These are phyloP conservation scores for Zelostemma sp. DNA, from an alignment of 1,140 invertebrate species.

Conservation along the genomic window DNA sequence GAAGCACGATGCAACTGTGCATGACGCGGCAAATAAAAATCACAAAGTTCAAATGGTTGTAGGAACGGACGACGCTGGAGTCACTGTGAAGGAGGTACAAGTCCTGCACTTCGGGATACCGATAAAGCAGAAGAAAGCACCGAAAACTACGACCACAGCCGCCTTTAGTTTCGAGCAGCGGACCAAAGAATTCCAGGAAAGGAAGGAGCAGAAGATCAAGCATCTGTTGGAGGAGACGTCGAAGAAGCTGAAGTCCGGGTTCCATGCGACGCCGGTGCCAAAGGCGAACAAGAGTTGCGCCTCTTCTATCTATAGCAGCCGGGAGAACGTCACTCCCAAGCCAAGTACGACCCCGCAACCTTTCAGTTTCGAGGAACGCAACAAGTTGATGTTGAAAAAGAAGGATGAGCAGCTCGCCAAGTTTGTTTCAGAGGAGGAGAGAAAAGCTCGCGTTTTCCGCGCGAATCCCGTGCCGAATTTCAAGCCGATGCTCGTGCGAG, in stretches of 20 bases:
- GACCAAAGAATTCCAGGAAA: slow-evolving; percentile 65
- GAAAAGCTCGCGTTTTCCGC: slow-evolving; percentile 65
- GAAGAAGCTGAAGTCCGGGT: slow-evolving; percentile 58
- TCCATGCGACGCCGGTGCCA: slow-evolving; percentile 68
- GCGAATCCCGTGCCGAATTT: slow-evolving; percentile 69
- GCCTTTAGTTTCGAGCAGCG: slow-evolving; percentile 74
- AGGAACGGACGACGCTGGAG: slow-evolving; percentile 31
- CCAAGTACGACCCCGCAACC: slow-evolving; percentile 50
- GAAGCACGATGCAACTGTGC: not conserved
- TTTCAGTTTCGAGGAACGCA: slow-evolving; percentile 72
- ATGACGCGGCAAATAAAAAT: slow-evolving; percentile 9
- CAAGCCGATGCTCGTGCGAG: slow-evolving; percentile 53
- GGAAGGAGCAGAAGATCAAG: slow-evolving; percentile 72
- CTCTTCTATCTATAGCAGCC: slow-evolving; percentile 14
- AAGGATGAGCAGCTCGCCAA: slow-evolving; percentile 70
- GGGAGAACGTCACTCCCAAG: slow-evolving; percentile 19
- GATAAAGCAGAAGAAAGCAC: slow-evolving; percentile 31
- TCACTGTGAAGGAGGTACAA: slow-evolving; percentile 46
- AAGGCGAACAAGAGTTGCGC: slow-evolving; percentile 28
- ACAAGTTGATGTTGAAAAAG: slow-evolving; percentile 63
- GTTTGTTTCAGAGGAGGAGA: slow-evolving; percentile 65
- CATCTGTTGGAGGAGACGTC: slow-evolving; percentile 55
- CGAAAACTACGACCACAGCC: slow-evolving; percentile 47
- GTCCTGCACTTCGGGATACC: slow-evolving; percentile 63
- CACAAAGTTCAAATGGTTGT: slow-evolving; percentile 34